A percentile compares a stretch with the other conserved stretches of the same genome.
Conservation (phyloP, 2,113 vertebrate genomes). For the Bubo bubo region DNA sequence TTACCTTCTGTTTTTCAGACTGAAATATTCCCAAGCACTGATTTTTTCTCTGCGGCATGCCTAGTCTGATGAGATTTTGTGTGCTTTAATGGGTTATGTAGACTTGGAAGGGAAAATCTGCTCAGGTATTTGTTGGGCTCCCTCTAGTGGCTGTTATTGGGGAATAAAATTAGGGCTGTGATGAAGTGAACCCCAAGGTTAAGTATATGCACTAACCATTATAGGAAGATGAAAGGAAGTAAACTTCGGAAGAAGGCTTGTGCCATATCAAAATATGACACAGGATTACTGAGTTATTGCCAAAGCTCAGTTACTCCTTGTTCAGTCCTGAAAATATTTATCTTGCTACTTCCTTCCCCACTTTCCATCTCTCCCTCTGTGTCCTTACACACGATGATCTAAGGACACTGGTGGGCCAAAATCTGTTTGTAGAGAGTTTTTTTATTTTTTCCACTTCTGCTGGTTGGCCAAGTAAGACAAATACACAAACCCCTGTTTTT, state of each 20-base stretch:
- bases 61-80: neutral
- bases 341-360: neutral
- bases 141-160: constrained; percentile 25
- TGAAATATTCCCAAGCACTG: neutral
- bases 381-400: accelerated
- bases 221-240: neutral
- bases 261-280: neutral
- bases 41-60: neutral
- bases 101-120: neutral
- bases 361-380: neutral
- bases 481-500: neutral
- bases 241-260: neutral
- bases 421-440: accelerated
- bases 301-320: neutral
- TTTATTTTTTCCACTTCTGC: neutral
- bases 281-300: neutral
- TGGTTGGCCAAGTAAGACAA: neutral
- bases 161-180: neutral
- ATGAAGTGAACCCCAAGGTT: neutral
- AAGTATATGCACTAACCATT: neutral
- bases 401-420: neutral
- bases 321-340: neutral
- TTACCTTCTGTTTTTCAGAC: neutral
- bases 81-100: neutral
- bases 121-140: neutral